Evolutionary conservation across 1,140 invertebrate genomes (phyloP).

Genomic region (Aphelinus atriplicis): DNA sequence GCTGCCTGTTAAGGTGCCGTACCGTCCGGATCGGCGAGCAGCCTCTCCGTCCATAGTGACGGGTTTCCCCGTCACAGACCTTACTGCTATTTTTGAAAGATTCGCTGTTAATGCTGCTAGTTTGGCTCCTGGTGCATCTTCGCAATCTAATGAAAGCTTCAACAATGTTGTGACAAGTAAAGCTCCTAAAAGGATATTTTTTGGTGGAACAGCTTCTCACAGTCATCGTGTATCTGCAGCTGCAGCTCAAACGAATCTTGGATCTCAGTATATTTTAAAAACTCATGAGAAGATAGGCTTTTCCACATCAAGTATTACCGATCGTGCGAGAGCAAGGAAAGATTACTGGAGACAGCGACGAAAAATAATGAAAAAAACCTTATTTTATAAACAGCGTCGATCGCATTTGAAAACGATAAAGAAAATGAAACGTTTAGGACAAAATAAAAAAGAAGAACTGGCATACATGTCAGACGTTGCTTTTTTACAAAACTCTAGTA

Average conservation of each 20-base stretch:
- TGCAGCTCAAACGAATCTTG: slow-evolving; percentile 34
- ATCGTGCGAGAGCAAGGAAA: slow-evolving; percentile 21
- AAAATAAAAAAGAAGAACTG: slow-evolving; percentile 31
- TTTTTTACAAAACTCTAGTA: slow-evolving; percentile 16
- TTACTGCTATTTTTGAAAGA: no score
- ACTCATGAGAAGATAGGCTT: slow-evolving; percentile 9
- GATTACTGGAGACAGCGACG: slow-evolving; percentile 30
- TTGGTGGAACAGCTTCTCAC: slow-evolving; percentile 34
- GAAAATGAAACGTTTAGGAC: slow-evolving; percentile 29
- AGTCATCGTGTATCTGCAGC: slow-evolving; percentile 30
- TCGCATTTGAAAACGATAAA: slow-evolving; percentile 18
- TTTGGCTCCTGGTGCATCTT: slow-evolving; percentile 29
- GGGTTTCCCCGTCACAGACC: no score
- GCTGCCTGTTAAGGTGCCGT: no score
- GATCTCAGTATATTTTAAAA: slow-evolving; percentile 25
- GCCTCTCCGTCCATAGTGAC: no score
- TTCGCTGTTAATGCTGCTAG: not conserved
- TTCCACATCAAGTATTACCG: slow-evolving; percentile 17
- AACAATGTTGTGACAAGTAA: slow-evolving; percentile 30
- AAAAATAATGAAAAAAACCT: not conserved
- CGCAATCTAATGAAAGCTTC: slow-evolving; percentile 35
- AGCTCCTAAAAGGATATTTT: slow-evolving; percentile 39
- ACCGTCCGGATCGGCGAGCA: no score
- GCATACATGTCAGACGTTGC: slow-evolving; percentile 37
- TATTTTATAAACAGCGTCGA: slow-evolving; percentile 21